phyloP scores from a whole-genome alignment of 2,797 vertebrate genomes.

The Sardinella longiceps region DNA sequence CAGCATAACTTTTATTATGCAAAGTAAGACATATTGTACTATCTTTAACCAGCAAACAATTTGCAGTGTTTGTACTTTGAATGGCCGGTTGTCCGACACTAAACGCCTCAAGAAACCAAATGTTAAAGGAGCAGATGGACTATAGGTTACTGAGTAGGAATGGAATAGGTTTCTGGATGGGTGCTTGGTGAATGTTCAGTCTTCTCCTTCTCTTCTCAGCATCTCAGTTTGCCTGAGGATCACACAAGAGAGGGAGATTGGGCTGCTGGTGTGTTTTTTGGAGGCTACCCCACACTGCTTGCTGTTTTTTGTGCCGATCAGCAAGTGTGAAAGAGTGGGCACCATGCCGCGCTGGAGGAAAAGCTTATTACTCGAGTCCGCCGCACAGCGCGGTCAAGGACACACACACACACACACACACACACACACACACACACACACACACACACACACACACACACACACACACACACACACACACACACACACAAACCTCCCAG shows the following conservation, averaged over 20 bases:
- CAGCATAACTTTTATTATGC: neutral
- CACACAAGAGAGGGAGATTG: neutral
- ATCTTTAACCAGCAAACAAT: neutral
- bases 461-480: slow-evolving; percentile 4
- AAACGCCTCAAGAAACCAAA: neutral
- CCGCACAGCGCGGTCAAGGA: neutral
- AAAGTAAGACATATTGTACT: neutral
- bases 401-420: neutral
- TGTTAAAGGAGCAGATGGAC: neutral
- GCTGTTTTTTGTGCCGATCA: neutral
- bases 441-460: neutral
- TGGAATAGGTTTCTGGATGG: too few relatives aligned
- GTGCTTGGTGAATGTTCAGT: neutral
- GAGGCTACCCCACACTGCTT: neutral
- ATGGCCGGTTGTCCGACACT: neutral
- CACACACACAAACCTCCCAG: neutral
- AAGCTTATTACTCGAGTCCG: slow-evolving; percentile 2
- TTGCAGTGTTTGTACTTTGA: neutral
- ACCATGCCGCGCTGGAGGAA: neutral
- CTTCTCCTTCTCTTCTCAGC: neutral
- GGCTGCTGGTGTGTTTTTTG: neutral
- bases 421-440: neutral
- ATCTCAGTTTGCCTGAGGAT: neutral
- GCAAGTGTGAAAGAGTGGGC: neutral
- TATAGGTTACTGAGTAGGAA: neutral